These are phyloP conservation scores for Parnassius glacialis DNA, from an alignment of 2,888 invertebrate species.

Conservation along the genomic window DNA sequence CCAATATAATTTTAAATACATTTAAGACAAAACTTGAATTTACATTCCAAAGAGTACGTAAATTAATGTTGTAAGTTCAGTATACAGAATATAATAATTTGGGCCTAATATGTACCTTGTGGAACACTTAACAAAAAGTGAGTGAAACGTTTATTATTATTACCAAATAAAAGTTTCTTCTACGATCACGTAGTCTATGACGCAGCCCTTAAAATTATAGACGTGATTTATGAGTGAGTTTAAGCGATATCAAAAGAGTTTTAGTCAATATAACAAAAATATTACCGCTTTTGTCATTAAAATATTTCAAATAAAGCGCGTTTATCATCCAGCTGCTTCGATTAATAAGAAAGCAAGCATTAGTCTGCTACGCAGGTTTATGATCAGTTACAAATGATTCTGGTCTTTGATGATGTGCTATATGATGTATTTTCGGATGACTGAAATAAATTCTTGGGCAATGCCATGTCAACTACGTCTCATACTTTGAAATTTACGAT, in stretches of 20 bases:
- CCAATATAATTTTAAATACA: too few relatives aligned
- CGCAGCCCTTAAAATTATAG: constrained; percentile 7
- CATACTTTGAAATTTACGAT: constrained; percentile 39
- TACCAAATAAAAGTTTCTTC: constrained; percentile 14
- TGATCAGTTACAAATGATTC: not conserved
- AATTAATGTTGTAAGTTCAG: too few relatives aligned
- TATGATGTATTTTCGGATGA: constrained; percentile 13
- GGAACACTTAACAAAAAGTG: constrained; percentile 5
- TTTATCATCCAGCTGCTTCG: constrained; percentile 33
- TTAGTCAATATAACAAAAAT: constrained; percentile 12
- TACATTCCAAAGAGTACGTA: too few relatives aligned
- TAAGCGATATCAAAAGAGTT: not conserved
- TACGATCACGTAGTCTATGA: constrained; percentile 2
- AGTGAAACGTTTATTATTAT: constrained; percentile 6
- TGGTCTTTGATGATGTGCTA: not conserved
- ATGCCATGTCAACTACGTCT: constrained; percentile 15
- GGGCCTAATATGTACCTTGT: not conserved
- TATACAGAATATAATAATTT: not conserved
- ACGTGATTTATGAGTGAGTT: constrained; percentile 10
- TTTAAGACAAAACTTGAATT: too few relatives aligned
- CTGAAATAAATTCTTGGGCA: constrained; percentile 5
- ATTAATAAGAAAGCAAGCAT: constrained; percentile 28
- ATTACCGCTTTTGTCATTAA: constrained; percentile 37
- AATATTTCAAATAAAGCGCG: constrained; percentile 36
- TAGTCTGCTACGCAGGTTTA: not conserved